Evolutionary conservation across 2,888 invertebrate species (phyloP), one percentile per base, ranked within the genome.

Genomic region (Pachydiplax longipennis): DNA sequence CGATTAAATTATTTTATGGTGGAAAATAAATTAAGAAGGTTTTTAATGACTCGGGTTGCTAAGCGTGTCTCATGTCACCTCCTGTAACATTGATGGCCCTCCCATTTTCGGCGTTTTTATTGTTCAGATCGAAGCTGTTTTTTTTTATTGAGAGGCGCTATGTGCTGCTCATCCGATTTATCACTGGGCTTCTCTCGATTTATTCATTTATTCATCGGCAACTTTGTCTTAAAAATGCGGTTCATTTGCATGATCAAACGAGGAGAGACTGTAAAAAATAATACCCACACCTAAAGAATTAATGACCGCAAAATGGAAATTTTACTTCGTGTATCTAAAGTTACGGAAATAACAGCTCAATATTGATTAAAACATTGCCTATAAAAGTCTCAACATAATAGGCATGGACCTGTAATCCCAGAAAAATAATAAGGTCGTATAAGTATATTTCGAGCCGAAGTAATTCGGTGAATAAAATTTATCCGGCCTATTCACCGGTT

Each of bases 1-100:
- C 37, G 87, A 87, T 87, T 87, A 61, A 65, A 87, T 87, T 87
- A 61, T 61, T 87, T 87, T 87, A 87, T 87, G 87, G 15, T 4
- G 61, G 87, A 37, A 87, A 87, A 87, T 87, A 87, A 37, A 37
- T 87, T 37, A 35, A 87, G 65, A 87, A 58, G 37, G 37, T 37
- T 31, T 65, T 87, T 87, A 83, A 87, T 87, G 87, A 40, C 37
- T 65, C 61, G 87, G 35, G 61, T 65, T 58, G 35, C 65, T 53
- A 58, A 18, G 22, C 22, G 87, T 58, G 87, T 83, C 25, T 37
- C 40, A n/a, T 81, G 81, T 44, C 37, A 61, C 87, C 18, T 58
- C 58, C 81, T 31, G 87, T 87, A 35, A 40, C 31, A 37, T 25
- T 37, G 87, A 87, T 87, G n/a, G 87, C 61, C 8, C 73, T 65